Evolutionary conservation across 2,113 vertebrate species (phyloP).

Genomic region (Myotis yumanensis): DNA sequence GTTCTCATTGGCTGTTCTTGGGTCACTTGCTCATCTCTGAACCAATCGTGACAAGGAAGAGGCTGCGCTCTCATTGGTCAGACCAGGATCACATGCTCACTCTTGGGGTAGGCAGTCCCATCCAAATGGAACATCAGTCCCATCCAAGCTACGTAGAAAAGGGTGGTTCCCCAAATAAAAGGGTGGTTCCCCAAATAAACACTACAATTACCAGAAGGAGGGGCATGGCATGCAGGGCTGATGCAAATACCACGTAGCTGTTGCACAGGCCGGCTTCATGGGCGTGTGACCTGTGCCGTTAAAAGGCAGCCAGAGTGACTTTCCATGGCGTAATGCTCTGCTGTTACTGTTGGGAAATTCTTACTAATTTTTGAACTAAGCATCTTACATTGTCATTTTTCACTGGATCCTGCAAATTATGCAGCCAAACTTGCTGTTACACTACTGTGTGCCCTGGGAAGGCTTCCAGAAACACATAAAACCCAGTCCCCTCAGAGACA

Average conservation of each 20-base stretch:
- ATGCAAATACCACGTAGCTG: background rate
- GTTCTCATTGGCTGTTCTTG: background rate
- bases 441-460: background rate
- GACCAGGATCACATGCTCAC: background rate
- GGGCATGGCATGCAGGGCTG: fast-evolving
- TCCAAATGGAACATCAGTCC: background rate
- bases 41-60: background rate
- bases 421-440: background rate
- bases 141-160: background rate
- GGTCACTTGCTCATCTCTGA: background rate
- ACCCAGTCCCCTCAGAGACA: background rate
- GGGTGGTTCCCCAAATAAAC: background rate
- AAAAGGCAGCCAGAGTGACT: background rate
- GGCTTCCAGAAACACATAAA: background rate
- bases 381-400: background rate
- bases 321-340: background rate
- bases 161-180: background rate
- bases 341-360: background rate
- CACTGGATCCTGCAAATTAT: background rate
- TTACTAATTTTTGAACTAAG: background rate
- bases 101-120: background rate
- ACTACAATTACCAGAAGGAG: background rate
- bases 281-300: background rate
- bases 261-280: background rate
- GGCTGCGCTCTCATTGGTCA: background rate